Evolutionary conservation across 1,140 invertebrate genomes (phyloP), one percentile per base, ranked within the genome.

Genomic region (Drosophila watanabei): DNA sequence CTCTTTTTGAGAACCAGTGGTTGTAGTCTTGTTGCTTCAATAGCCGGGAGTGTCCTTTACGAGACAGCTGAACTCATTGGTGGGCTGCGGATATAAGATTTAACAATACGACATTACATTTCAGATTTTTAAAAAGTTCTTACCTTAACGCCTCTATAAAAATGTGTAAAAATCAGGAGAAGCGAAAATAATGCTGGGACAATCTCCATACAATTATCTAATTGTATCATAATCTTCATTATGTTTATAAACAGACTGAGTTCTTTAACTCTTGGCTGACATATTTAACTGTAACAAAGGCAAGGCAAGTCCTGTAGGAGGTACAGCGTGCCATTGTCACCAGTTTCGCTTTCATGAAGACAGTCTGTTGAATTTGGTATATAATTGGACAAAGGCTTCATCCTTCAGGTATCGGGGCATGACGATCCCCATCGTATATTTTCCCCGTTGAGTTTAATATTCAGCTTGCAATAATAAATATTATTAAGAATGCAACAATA

Each of bases 251-350:
- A 6, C 1, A 18, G 49, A 32, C 49, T 52, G 16, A 32, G n/a
- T 1, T 10, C 10, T 13, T 16, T 9, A 18, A 52, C 28, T 18
- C 28, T 13, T 5, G 7, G 6, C 13, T 20, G 52, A 14, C 18
- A 35, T 11, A 16, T 20, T 8, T 8, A 20, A 54, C 33, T 20
- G 5, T 16, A 24, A 14, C 5, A 20, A 14, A 16, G 51, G 13
- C 32, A 5, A 20, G 33, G 51, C 13, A n/a, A n/a, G n/a, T n/a
- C n/a, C n/a, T 81, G 4, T 46, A 79, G 30, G 73, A 81, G 16
- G 20, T 79, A 0, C 35, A 80, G 18, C 45, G 28, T 13, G 28
- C 60, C 0, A 39, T 63, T 4, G 20, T 18, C 11, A 7, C 33
- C 20, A 79, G 64, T 16, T 16, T 18, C 13, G 16, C 9, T 9